A percentile compares a stretch with the other conserved stretches of the same genome.
Conservation (phyloP, 2,113 vertebrate genomes). For the Podocnemis expansa region DNA sequence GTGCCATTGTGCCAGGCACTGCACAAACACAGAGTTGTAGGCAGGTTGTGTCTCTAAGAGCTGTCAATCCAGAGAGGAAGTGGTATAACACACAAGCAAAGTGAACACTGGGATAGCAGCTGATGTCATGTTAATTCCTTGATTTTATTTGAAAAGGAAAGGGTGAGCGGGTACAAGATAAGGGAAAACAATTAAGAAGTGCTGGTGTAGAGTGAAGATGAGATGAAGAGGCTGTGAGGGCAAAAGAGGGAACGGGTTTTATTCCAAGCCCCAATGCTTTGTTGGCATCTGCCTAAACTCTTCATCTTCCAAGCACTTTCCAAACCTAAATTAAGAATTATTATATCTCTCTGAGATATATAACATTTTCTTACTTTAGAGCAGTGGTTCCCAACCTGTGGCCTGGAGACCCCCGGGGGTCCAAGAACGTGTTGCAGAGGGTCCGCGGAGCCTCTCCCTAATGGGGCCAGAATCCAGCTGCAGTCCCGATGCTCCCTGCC, state of each 20-base stretch:
- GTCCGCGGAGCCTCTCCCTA: too few relatives aligned
- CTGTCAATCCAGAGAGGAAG: not conserved
- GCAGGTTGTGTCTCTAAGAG: too few relatives aligned
- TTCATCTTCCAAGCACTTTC: not conserved
- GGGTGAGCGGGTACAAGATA: not conserved
- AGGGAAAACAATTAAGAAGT: not conserved
- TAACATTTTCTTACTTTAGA: too few relatives aligned
- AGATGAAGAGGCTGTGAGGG: not conserved
- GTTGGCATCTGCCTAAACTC: not conserved
- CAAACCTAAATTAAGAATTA: not conserved
- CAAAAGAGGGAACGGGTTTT: not conserved
- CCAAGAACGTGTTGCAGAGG: too few relatives aligned
- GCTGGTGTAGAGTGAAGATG: not conserved
- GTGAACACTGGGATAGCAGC: not conserved
- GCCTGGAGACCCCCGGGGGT: too few relatives aligned
- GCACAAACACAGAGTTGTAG: not conserved
- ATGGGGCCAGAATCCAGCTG: too few relatives aligned
- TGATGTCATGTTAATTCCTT: not conserved
- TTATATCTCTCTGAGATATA: not conserved
- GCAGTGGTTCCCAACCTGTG: too few relatives aligned
- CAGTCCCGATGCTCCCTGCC: too few relatives aligned
- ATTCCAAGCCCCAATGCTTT: not conserved
- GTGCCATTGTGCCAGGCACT: not conserved
- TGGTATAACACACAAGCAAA: not conserved
- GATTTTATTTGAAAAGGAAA: not conserved